Evolutionary conservation across 2,888 invertebrate species (phyloP), one percentile per base, ranked within the genome.

Genomic region (Lepas anatifera): DNA sequence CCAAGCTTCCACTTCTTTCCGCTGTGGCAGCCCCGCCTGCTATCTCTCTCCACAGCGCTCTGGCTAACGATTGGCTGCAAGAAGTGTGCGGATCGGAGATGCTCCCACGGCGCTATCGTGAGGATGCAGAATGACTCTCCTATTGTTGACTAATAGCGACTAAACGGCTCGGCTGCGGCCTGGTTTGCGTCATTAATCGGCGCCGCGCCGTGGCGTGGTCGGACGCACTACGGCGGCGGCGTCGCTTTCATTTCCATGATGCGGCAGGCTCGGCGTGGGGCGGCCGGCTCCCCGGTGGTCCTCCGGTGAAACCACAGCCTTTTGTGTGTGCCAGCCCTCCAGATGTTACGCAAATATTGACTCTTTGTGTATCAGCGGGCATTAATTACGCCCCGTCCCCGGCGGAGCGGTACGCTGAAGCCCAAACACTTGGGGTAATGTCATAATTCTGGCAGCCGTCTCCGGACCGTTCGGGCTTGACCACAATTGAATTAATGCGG

Each of bases 311-410:
- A 16, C 32, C 58, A 58, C 35, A 58, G 11, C 22, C 58, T 58
- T 35, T 58, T 58, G 58, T 35, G 22, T 29, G 18, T 22, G 32
- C 58, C 13, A 35, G 16, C 18, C 32, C 29, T 18, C 32, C 58
- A 58, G 58, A 35, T 58, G 58, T 35, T 58, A 58, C 58, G 58
- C 58, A 58, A 58, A 58, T 58, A 58, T 58, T 58, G 58, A 58
- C 58, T 58, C 58, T 35, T 58, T 58, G 58, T 58, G 35, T 22
- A 10, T 18, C 22, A 22, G 22, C 3, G 58, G 22, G 58, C 35
- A 35, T 58, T 58, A 58, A 58, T 58, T 58, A 58, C 58, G 18
- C 7, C 58, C 35, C 58, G 35, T 58, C 58, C 35, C 8, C 32
- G 58, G 32, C 22, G n/a, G 35, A 22, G 13, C 35, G 35, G 22